Evolutionary conservation across 2,888 invertebrate species (phyloP).

Genomic region (Protophormia terraenovae): DNA sequence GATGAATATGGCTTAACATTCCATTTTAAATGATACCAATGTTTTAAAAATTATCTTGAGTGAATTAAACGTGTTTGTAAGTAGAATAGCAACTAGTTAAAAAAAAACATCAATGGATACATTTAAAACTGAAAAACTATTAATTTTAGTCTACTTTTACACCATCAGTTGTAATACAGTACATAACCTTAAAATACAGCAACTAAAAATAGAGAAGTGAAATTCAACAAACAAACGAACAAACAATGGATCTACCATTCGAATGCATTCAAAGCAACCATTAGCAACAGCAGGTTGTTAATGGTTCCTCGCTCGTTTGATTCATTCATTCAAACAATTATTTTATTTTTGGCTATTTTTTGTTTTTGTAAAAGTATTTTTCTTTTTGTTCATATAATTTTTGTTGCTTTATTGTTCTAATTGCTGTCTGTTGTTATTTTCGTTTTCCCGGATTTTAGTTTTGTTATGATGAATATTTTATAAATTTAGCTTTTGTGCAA

Average conservation of each 20-base stretch:
- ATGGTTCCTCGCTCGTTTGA: constrained; percentile 50
- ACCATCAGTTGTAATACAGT: constrained; percentile 40
- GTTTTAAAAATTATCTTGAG: too few relatives aligned
- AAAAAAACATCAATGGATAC: too few relatives aligned
- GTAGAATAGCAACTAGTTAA: too few relatives aligned
- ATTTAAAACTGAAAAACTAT: neutral
- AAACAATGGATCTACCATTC: constrained; percentile 31
- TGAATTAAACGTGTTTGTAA: too few relatives aligned
- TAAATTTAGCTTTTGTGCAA: constrained; percentile 65
- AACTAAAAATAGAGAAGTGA: neutral
- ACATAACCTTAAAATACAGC: neutral
- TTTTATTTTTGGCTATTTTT: constrained; percentile 34
- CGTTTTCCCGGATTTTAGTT: constrained; percentile 49
- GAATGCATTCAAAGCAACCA: constrained; percentile 55
- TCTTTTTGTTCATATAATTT: constrained; percentile 5
- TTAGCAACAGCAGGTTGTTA: constrained; percentile 63
- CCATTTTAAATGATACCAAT: too few relatives aligned
- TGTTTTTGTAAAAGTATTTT: neutral
- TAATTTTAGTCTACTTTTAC: constrained; percentile 24
- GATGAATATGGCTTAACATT: too few relatives aligned
- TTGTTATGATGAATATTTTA: constrained; percentile 38
- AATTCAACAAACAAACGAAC: neutral
- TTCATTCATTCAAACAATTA: constrained; percentile 52
- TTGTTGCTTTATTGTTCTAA: constrained; percentile 55
- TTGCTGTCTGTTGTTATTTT: constrained; percentile 61